Evolutionary conservation across 2,888 invertebrate species (phyloP), one percentile per base, ranked within the genome.

Genomic region (Geophilus truncorum): DNA sequence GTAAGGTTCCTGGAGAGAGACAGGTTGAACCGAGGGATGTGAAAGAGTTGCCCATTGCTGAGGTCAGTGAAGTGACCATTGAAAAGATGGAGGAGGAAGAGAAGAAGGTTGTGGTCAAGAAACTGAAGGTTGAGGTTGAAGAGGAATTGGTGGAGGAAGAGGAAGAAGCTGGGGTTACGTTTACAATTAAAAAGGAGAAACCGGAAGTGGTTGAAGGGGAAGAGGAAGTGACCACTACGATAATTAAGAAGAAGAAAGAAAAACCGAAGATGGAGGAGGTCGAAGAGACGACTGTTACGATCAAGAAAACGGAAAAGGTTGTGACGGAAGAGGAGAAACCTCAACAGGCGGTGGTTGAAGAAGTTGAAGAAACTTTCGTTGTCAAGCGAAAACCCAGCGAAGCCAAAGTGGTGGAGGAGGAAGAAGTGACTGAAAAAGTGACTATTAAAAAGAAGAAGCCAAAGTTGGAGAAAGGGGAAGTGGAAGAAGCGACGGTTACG

Each of bases 121-220:
- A 81, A 75, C 80, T 77, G 15, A 25, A 78, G 15, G 15, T 25
- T 2, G 28, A 18, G n/a, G 78, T 25, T 9, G 79, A 45, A 18
- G 79, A 30, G 15, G 30, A 76, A 76, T 12, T 76, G 10, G 76
- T 76, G 6, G 76, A 79, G 28, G 79, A 79, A 57, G n/a, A 25
- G 12, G 79, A 79, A 28, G 79, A 79, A 57, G 21, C 21, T 79
- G 51, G 9, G 2, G 79, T 7, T 12, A 28, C 51, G 0, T 57
- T 79, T 79, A 51, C 40, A 6, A 21, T 78, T 21, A 78, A 78
- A 34, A 34, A 62, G 6, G 34, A 45, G 28, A 79, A 80, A 75
- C 80, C 80, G 6, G 57, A 80, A 76, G 80, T 70, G 23, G 76
- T 45, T 10, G 79, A 81, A 4, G 80, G 81, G 25, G 79, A 51